phyloP scores from a whole-genome alignment of 2,113 vertebrate genomes.

The Oryzias javanicus region DNA sequence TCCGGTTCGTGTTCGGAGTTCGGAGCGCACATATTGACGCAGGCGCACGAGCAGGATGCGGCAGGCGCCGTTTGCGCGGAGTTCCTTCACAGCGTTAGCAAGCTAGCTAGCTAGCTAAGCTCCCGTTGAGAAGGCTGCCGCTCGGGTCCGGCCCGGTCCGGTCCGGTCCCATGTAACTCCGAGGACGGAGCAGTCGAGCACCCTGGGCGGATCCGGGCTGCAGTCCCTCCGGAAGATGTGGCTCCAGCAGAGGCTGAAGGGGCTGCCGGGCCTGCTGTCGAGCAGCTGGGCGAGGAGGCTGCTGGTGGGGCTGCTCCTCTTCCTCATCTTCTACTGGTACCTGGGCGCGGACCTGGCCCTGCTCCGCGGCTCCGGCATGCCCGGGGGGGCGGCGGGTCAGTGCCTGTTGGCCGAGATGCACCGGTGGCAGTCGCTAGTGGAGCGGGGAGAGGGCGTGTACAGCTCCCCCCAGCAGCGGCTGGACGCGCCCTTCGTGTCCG shows the following conservation, averaged over 20 bases:
- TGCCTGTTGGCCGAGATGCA: slow-evolving; percentile 83
- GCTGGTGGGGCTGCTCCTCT: slow-evolving; percentile 80
- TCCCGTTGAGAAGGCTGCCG: too few species aligned
- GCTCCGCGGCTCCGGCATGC: slow-evolving; percentile 65
- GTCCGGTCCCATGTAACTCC: too few species aligned
- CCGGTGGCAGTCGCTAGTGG: slow-evolving; percentile 76
- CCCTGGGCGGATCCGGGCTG: slow-evolving; percentile 3
- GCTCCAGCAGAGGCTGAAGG: slow-evolving; percentile 93
- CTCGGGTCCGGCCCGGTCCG: too few species aligned
- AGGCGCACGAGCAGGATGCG: too few species aligned
- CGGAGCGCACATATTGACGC: too few species aligned
- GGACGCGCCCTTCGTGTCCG: slow-evolving; percentile 81
- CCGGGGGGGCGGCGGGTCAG: slow-evolving; percentile 76
- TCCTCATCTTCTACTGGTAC: slow-evolving; percentile 88
- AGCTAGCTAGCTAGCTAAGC: too few species aligned
- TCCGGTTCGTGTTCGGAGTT: too few species aligned
- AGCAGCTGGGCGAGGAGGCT: slow-evolving; percentile 92
- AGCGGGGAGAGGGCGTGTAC: slow-evolving; percentile 72
- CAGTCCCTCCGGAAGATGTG: slow-evolving; percentile 68
- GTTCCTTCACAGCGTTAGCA: too few species aligned
- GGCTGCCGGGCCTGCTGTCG: slow-evolving; percentile 90
- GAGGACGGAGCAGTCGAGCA: background rate
- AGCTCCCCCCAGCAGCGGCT: slow-evolving; percentile 59
- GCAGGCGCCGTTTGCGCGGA: too few species aligned
- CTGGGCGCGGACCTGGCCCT: slow-evolving; percentile 75